Evolutionary conservation across 1,140 invertebrate genomes (phyloP).

Genomic region (Steinernema feltiae): DNA sequence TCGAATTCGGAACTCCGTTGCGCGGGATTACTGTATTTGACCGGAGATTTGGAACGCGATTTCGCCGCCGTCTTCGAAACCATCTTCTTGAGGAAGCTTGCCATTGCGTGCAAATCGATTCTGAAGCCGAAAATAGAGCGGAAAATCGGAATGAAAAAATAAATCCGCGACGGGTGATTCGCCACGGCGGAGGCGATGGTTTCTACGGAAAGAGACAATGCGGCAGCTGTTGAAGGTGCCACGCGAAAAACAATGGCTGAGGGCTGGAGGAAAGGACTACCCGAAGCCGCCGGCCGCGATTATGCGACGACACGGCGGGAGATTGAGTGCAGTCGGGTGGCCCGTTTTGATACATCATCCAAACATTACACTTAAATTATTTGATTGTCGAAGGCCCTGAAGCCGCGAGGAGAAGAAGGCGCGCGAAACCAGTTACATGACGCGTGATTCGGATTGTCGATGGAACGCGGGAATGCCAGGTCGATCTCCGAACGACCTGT

Average conservation of each 20-base stretch:
- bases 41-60: not conserved
- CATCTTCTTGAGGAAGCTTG: not conserved
- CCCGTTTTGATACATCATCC: constrained; percentile 7
- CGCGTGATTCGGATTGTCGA: too few relatives aligned
- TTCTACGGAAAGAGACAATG: not conserved
- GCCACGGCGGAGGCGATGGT: not conserved
- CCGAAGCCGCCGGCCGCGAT: not conserved
- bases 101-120: not conserved
- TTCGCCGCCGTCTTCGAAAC: constrained; percentile 6
- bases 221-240: not conserved
- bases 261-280: not conserved
- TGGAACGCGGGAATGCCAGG: too few relatives aligned
- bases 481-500: not conserved
- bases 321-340: constrained; percentile 10
- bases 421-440: not conserved
- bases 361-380: constrained; percentile 12
- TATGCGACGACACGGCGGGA: constrained; percentile 1
- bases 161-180: not conserved
- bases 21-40: not conserved
- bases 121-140: not conserved
- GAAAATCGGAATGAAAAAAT: not conserved
- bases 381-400: too few relatives aligned
- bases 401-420: not conserved
- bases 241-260: not conserved
- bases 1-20: constrained; percentile 3